These are phyloP conservation scores for Eupsilia transversa DNA, from an alignment of 2,888 invertebrate genomes.

Conservation along the genomic window DNA sequence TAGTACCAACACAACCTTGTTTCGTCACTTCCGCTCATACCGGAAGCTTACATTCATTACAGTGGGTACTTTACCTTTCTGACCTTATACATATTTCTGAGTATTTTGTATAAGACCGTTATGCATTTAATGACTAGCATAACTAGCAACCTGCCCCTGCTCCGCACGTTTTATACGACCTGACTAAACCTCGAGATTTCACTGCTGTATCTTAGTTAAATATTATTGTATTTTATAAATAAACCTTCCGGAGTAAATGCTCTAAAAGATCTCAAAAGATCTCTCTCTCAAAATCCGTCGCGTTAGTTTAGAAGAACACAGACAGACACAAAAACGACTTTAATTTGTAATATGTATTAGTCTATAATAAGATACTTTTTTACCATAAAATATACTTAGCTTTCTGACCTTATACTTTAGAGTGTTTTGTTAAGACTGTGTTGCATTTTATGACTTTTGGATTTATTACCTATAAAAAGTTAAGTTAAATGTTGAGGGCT, in stretches of 20 bases:
- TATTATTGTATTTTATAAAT: neutral
- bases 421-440: neutral
- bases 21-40: constrained; percentile 16
- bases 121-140: neutral
- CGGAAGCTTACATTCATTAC: constrained; percentile 23
- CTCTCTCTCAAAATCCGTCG: too few species aligned
- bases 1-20: constrained; percentile 4
- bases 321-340: neutral
- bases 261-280: too few species aligned
- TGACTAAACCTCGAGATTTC: too few species aligned
- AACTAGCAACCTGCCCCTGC: too few species aligned
- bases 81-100: neutral
- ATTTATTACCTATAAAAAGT: neutral
- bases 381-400: neutral
- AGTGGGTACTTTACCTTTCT: neutral
- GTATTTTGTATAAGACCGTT: neutral
- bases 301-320: neutral
- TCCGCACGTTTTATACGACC: too few species aligned
- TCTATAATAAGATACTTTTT: too few species aligned
- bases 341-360: neutral
- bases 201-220: too few species aligned
- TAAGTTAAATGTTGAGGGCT: neutral
- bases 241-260: neutral
- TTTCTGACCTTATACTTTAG: neutral
- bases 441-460: neutral